Evolutionary conservation across 1,140 invertebrate genomes (phyloP).

Genomic region (Belonocnema kinseyi): DNA sequence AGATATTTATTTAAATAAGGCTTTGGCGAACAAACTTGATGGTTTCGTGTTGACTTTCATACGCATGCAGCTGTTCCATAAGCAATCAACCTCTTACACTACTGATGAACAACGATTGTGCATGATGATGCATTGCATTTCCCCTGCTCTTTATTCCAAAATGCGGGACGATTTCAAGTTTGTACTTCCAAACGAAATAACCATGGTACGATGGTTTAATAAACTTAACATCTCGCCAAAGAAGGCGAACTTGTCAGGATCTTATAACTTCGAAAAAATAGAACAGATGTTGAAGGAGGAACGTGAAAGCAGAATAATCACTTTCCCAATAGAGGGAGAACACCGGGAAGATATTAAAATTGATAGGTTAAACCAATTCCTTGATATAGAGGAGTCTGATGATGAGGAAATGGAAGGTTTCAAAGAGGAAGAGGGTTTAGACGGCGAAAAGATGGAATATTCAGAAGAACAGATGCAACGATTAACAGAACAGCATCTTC

Average conservation of each 20-base stretch:
- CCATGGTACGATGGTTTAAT: conserved; percentile 4
- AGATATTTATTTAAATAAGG: conserved; percentile 23
- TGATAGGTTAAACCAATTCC: neutral
- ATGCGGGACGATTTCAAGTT: conserved; percentile 24
- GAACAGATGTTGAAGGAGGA: neutral
- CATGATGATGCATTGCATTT: conserved; percentile 20
- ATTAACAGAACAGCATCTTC: too few relatives aligned
- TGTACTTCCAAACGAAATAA: conserved; percentile 4
- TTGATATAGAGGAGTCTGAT: neutral
- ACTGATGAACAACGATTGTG: conserved; percentile 17
- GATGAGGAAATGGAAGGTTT: neutral
- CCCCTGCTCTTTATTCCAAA: conserved; percentile 11
- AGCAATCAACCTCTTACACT: conserved; percentile 7
- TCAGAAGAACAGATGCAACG: neutral
- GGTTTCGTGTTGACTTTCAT: conserved; percentile 15
- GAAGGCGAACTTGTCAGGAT: neutral
- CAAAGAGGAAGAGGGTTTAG: neutral
- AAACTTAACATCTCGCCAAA: neutral
- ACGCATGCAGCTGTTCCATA: conserved; percentile 13
- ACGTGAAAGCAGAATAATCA: neutral
- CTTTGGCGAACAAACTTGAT: neutral
- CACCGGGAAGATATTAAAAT: neutral
- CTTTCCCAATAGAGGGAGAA: neutral
- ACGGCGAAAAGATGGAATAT: neutral
- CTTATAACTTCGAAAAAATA: neutral